Conservation (phyloP, 2,888 invertebrate genomes). For the Sarcophaga rosellei region DNA sequence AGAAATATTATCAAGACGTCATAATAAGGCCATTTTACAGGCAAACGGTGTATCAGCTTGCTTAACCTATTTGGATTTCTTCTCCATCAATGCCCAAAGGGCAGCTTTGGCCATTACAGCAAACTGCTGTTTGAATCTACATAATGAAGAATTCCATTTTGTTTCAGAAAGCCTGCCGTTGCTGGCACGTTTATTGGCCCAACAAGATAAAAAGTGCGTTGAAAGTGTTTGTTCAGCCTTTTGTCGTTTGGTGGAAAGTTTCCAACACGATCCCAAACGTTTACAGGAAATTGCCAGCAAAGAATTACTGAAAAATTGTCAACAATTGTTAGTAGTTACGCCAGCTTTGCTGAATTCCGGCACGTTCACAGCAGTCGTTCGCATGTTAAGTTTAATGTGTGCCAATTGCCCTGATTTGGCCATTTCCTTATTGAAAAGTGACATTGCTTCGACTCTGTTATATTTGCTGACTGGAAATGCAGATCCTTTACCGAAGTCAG, state of each 20-base stretch:
- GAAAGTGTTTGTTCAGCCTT: constrained; percentile 98
- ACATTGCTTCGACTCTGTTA: constrained; percentile 97
- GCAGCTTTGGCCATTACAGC: constrained; percentile 98
- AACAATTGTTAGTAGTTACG: constrained; percentile 94
- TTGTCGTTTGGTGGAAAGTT: constrained; percentile 97
- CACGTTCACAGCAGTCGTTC: constrained; percentile 97
- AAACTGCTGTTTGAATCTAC: constrained; percentile 97
- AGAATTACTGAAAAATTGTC: constrained; percentile 94
- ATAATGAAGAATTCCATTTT: constrained; percentile 96
- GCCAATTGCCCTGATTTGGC: constrained; percentile 97
- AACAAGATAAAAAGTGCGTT: constrained; percentile 98
- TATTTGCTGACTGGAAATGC: constrained; percentile 96
- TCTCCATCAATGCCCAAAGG: constrained; percentile 98
- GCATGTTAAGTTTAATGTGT: constrained; percentile 98
- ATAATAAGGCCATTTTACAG: constrained; percentile 97
- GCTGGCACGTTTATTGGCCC: constrained; percentile 89
- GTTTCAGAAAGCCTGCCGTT: constrained; percentile 93
- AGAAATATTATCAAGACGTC: constrained; percentile 97
- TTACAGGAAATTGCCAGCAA: constrained; percentile 95
- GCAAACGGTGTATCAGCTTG: constrained; percentile 98
- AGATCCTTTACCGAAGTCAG: constrained; percentile 81
- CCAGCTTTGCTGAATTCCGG: constrained; percentile 97
- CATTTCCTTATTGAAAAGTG: constrained; percentile 94
- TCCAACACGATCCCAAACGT: constrained; percentile 94
- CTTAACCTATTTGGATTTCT: constrained; percentile 98